Evolutionary conservation across 2,888 invertebrate species (phyloP).

Genomic region (Blastobasis lacticolella): DNA sequence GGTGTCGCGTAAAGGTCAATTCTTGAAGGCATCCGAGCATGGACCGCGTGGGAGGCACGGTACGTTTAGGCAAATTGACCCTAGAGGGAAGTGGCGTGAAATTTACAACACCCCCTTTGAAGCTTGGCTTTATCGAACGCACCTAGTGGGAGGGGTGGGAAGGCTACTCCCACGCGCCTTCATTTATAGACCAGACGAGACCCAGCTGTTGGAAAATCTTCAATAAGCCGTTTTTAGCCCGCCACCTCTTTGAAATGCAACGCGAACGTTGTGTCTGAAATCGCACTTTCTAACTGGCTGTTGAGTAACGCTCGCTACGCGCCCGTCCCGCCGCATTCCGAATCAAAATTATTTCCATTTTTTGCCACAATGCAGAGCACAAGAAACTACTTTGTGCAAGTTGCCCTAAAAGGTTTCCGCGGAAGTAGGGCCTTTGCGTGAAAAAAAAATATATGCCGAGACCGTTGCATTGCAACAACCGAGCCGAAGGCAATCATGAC

Average conservation of each 20-base stretch:
- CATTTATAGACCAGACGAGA: constrained; percentile 30
- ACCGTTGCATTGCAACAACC: constrained; percentile 1
- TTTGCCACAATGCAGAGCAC: constrained; percentile 17
- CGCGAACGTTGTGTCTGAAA: constrained; percentile 45
- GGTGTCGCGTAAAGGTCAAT: neutral
- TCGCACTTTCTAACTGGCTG: constrained; percentile 55
- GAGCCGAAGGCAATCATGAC: neutral
- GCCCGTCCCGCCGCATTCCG: constrained; percentile 35
- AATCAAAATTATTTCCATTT: constrained; percentile 23
- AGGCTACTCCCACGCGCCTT: constrained; percentile 30
- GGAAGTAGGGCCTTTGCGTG: constrained; percentile 4
- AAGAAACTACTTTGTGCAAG: constrained; percentile 5
- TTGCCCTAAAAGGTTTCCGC: constrained; percentile 15
- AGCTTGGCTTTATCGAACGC: constrained; percentile 8
- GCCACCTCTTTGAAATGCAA: constrained; percentile 42
- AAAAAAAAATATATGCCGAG: constrained; percentile 7
- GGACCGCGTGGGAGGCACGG: neutral
- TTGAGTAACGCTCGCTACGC: constrained; percentile 47
- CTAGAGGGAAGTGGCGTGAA: constrained; percentile 6
- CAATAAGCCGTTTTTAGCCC: constrained; percentile 8
- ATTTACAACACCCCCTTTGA: constrained; percentile 6
- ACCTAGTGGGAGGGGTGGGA: constrained; percentile 31
- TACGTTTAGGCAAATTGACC: constrained; percentile 3
- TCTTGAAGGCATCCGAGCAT: neutral
- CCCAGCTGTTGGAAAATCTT: constrained; percentile 16